Conservation (phyloP, 2,113 vertebrate species). For the Lonchura striata region DNA sequence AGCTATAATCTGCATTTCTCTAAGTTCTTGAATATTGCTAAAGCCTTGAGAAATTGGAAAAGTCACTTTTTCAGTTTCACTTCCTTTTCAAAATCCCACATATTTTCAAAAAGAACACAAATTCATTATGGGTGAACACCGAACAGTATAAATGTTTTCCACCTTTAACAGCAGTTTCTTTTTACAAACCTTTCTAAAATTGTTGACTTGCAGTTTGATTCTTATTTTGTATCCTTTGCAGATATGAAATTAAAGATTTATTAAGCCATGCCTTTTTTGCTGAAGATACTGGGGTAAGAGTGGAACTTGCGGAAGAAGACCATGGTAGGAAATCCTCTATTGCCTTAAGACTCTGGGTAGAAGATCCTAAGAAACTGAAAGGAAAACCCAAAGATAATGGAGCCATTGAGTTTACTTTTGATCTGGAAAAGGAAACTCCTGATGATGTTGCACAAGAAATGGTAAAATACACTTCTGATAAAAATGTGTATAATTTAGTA, state of each 20-base stretch:
- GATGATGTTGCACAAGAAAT: constrained; percentile 99
- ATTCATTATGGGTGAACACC: not conserved
- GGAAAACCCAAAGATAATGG: constrained; percentile 98
- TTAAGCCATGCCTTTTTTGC: constrained; percentile 98
- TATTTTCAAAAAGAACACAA: not conserved
- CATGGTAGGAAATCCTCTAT: constrained; percentile 92
- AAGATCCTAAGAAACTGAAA: constrained; percentile 97
- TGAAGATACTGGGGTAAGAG: constrained; percentile 96
- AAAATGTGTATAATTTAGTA: not conserved
- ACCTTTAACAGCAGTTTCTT: not conserved
- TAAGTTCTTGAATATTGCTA: not conserved
- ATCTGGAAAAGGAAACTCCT: constrained; percentile 90
- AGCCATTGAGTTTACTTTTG: constrained; percentile 96
- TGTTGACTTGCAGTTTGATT: not conserved
- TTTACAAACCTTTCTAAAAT: not conserved
- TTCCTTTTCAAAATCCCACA: not conserved
- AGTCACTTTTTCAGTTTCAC: not conserved
- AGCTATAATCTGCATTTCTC: not conserved
- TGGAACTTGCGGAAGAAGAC: constrained; percentile 97
- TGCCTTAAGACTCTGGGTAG: constrained; percentile 95
- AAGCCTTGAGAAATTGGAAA: not conserved
- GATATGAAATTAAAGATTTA: constrained; percentile 96
- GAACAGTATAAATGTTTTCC: not conserved
- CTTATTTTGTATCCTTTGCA: constrained; percentile 61
- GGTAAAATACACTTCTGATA: constrained; percentile 78